Conservation (phyloP, 2,888 invertebrate species). For the Ectemnius cavifrons region DNA sequence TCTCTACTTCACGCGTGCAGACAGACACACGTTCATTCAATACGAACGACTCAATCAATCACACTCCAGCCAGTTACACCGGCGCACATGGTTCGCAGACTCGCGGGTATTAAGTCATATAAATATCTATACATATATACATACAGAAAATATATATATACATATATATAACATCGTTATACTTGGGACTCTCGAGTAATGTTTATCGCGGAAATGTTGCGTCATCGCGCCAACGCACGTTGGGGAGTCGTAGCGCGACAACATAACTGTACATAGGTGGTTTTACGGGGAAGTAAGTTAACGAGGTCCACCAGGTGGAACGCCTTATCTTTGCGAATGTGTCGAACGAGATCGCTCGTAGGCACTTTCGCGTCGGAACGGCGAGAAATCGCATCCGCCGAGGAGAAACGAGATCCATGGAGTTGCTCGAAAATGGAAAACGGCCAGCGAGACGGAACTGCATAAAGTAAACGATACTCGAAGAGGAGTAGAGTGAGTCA, state of each 20-base stretch:
- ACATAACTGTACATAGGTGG: conserved; percentile 55
- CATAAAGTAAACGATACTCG: conserved; percentile 45
- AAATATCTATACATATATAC: background rate
- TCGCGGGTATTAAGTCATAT: no score
- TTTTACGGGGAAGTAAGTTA: conserved; percentile 25
- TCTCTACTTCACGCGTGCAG: conserved; percentile 12
- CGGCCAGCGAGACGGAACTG: conserved; percentile 37
- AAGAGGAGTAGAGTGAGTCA: conserved; percentile 33
- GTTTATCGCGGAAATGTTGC: conserved; percentile 57
- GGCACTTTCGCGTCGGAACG: conserved; percentile 1
- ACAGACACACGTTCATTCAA: conserved; percentile 14
- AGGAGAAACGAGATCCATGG: conserved; percentile 3
- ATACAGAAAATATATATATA: conserved; percentile 13
- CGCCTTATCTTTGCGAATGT: conserved; percentile 33
- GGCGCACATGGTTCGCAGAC: conserved; percentile 10
- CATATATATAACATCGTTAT: conserved; percentile 49
- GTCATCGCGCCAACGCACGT: conserved; percentile 45
- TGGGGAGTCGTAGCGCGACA: conserved; percentile 29
- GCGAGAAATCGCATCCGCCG: background rate
- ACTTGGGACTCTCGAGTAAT: conserved; percentile 61
- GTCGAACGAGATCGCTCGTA: conserved; percentile 9
- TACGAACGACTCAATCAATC: conserved; percentile 15
- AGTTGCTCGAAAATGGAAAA: conserved; percentile 24
- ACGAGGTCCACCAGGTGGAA: conserved; percentile 10
- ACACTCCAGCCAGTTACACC: conserved; percentile 2